phyloP scores from a whole-genome alignment of 2,113 vertebrate species.

The Nesoenas mayeri region DNA sequence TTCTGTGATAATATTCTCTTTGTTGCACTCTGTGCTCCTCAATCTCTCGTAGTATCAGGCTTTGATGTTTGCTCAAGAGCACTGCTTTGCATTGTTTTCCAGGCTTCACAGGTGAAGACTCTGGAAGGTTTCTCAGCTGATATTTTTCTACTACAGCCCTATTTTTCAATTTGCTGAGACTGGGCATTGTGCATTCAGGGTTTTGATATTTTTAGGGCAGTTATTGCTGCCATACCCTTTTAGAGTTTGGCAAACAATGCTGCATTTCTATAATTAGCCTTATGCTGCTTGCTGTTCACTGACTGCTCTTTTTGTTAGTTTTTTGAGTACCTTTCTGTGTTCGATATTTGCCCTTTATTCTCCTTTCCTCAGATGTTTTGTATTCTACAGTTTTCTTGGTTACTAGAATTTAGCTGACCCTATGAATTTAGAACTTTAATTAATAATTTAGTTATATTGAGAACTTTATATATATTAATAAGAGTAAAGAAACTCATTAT shows the following conservation, averaged over 20 bases:
- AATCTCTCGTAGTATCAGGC: neutral
- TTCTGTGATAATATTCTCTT: neutral
- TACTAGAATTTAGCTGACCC: neutral
- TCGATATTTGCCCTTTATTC: neutral
- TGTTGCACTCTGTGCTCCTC: neutral
- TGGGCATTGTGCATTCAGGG: neutral
- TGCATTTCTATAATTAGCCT: neutral
- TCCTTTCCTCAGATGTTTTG: neutral
- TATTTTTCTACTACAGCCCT: neutral
- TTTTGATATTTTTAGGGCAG: neutral
- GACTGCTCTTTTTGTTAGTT: neutral
- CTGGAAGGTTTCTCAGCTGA: neutral
- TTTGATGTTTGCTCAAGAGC: neutral
- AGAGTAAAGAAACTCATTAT: neutral
- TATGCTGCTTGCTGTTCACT: neutral
- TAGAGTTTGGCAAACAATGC: neutral
- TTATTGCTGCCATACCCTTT: neutral
- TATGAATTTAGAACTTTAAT: neutral
- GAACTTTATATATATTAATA: neutral
- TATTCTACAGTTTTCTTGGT: neutral
- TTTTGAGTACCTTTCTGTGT: neutral
- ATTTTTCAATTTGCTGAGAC: neutral
- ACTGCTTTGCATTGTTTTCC: neutral
- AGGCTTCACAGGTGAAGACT: neutral
- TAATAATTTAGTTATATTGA: neutral